phyloP scores from a whole-genome alignment of 1,140 invertebrate genomes.

The Phocides pigmalion region DNA sequence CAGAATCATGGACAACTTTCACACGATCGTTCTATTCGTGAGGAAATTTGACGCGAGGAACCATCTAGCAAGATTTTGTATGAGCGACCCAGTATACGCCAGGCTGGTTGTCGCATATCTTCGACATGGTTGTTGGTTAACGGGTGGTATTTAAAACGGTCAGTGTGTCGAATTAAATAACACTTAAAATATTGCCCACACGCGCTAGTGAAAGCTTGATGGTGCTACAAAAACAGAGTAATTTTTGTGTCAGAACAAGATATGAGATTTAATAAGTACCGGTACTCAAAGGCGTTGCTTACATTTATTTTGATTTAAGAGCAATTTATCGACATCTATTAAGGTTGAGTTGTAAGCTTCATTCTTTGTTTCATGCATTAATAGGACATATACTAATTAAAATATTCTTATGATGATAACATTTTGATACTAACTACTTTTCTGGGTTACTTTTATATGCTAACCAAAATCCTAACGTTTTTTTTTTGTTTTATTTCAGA shows the following conservation, averaged over 20 bases:
- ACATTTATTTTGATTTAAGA: constrained; percentile 11
- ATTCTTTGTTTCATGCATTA: too few species aligned
- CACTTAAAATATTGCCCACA: constrained; percentile 67
- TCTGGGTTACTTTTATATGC: too few species aligned
- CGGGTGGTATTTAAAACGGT: constrained; percentile 57
- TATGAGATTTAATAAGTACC: constrained; percentile 44
- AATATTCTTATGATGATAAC: too few species aligned
- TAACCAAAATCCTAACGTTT: background rate
- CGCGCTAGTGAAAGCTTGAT: constrained; percentile 65
- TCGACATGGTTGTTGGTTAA: constrained; percentile 49
- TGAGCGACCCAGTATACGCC: constrained; percentile 50
- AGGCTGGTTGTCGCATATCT: constrained; percentile 57
- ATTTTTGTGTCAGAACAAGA: constrained; percentile 59
- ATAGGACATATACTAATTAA: too few species aligned
- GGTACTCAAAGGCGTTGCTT: constrained; percentile 21
- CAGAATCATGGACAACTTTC: constrained; percentile 66
- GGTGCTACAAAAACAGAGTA: constrained; percentile 54
- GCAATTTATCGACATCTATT: constrained; percentile 15
- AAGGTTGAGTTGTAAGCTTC: background rate
- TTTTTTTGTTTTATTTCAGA: constrained; percentile 54
- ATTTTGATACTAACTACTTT: too few species aligned
- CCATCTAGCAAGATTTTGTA: constrained; percentile 52
- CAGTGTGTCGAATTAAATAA: constrained; percentile 78
- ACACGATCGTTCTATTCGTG: constrained; percentile 56
- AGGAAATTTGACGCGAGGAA: constrained; percentile 52